Base-by-base conservation (phyloP, 2,888 invertebrate species). In the Gonocerus acuteangulatus region DNA sequence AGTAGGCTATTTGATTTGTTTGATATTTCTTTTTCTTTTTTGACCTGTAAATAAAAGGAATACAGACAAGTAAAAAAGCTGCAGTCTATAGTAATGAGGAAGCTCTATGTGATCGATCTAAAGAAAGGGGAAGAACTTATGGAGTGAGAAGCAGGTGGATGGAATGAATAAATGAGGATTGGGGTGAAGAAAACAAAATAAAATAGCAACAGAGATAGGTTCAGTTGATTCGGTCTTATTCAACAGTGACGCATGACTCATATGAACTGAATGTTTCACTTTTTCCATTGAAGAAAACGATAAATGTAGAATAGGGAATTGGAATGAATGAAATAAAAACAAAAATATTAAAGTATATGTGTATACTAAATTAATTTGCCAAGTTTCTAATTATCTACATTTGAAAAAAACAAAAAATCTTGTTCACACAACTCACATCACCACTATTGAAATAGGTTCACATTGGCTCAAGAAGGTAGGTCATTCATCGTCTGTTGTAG, bases 1-100 rank as follows among this genome's bases (percentile, higher is more conserved):
- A 49, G 44, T 61, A 49, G 61, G 62, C 49, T 62, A 62, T 64
- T 63, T 63, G 23, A 48, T 48, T 59, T 22, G 22, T 48, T 48
- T 59, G 32, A 21, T 36, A 34, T 58, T 22, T 48, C 18, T 23
- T 34, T 58, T 32, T 27, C 18, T 45, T 34, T 48, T 39, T 54
- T 39, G 18, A 48, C 42, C 56, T 61, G 59, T 59, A 59, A 61
- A 62, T 48, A 62, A 60, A 60, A 52, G 44, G 44, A 57, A 27
- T 47, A 44, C 32, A 47, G 57, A 34, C 47, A 47, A 57, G 57
- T 47, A 57, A 57, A 54, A 57, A 47, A 57, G 57, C 57, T 57
- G 57, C 57, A 57, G 57, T 57, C 47, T 57, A 39, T 57, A 57
- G 57, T 57, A 47, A 57, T 47, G 45, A 47, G 45, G 57, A 57